phyloP scores from a whole-genome alignment of 2,797 vertebrate species.

The Cyclura pinguis region DNA sequence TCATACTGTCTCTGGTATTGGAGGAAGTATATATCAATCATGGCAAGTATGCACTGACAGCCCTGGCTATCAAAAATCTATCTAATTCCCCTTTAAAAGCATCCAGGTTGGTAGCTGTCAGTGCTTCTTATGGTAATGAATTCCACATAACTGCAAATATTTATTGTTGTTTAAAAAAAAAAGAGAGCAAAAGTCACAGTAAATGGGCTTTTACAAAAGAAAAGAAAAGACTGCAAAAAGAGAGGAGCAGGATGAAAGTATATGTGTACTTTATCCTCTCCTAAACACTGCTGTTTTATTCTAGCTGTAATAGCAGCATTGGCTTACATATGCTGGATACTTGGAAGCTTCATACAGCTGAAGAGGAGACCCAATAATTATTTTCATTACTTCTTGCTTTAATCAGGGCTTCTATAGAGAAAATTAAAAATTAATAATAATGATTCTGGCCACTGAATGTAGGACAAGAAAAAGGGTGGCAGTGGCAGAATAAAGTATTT shows the following conservation, averaged over 20 bases:
- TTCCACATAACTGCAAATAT: background rate
- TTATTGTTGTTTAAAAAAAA: too few relatives aligned
- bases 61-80: too few relatives aligned
- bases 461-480: background rate
- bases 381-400: background rate
- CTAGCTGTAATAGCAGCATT: background rate
- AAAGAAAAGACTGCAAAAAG: background rate
- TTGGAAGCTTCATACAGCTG: background rate
- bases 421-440: background rate
- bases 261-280: background rate
- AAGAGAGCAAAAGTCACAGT: background rate
- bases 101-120: too few relatives aligned
- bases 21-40: too few relatives aligned
- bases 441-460: background rate
- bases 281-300: background rate
- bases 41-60: too few relatives aligned
- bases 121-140: too few relatives aligned
- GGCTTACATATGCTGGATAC: background rate
- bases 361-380: background rate
- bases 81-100: too few relatives aligned
- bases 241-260: background rate
- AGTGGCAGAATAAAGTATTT: background rate
- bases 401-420: background rate
- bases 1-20: too few relatives aligned
- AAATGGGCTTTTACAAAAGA: background rate